Percentiles rank a stretch among this genome's conserved stretches.
These are phyloP conservation scores for Actinopyga echinites DNA, from an alignment of 53 echinoderm and acorn worm species.

Conservation along the genomic window DNA sequence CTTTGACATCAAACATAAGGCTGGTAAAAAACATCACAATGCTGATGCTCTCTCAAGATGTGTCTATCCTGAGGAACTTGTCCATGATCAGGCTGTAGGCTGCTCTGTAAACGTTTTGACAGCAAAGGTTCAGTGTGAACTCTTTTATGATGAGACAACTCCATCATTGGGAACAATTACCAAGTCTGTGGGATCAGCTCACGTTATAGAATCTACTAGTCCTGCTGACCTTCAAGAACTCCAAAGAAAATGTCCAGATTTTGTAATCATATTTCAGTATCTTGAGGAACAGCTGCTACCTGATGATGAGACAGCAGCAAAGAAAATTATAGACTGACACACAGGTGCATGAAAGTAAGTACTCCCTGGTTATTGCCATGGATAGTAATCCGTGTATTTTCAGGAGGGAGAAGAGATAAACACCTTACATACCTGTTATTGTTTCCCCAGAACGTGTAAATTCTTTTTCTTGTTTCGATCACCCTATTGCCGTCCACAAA, in stretches of 20 bases:
- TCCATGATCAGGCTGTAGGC: background rate
- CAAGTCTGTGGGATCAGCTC: no score
- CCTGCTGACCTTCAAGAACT: background rate
- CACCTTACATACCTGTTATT: no score
- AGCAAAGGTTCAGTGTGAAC: background rate
- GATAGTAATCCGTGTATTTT: no score
- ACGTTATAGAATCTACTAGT: background rate
- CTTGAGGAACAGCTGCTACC: background rate
- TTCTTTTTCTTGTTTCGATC: no score
- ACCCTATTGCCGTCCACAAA: no score
- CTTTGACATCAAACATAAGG: constrained; percentile 23
- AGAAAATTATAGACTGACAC: background rate
- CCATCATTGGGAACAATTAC: background rate
- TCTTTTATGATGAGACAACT: background rate
- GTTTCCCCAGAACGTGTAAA: no score
- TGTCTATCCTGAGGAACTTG: background rate
- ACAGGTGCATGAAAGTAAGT: no score
- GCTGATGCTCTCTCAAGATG: constrained; percentile 19
- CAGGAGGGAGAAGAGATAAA: no score
- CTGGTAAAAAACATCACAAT: constrained; percentile 36
- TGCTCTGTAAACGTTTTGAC: background rate
- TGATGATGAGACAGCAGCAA: background rate
- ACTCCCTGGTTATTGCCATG: no score
- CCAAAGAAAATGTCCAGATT: constrained; percentile 10
- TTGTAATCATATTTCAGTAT: background rate